Evolutionary conservation across 2,888 invertebrate species (phyloP).

Genomic region (Drosophila lacicola): DNA sequence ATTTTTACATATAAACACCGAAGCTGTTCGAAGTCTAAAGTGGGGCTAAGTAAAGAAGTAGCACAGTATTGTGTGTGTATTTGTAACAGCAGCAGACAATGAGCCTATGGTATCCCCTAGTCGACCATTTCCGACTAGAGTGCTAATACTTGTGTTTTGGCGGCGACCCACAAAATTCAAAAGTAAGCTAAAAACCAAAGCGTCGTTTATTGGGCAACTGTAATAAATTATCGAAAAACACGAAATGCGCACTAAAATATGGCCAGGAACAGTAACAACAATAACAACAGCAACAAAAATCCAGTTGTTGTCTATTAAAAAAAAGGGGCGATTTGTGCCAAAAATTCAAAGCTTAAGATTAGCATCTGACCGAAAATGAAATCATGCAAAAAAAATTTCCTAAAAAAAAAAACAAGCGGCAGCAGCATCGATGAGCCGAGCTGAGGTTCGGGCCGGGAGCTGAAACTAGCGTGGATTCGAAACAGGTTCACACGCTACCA

Average conservation of each 20-base stretch:
- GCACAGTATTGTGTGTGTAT: too few species aligned
- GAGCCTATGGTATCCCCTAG: too few species aligned
- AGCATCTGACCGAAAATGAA: constrained; percentile 64
- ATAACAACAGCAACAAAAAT: constrained; percentile 36
- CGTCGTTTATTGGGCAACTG: constrained; percentile 74
- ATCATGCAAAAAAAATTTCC: constrained; percentile 59
- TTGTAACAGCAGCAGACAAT: too few species aligned
- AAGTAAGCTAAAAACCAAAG: constrained; percentile 40
- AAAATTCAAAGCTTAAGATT: constrained; percentile 64
- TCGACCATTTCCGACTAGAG: too few species aligned
- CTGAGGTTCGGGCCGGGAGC: constrained; percentile 6
- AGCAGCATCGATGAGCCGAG: constrained; percentile 41
- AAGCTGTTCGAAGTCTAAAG: too few species aligned
- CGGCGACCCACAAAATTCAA: constrained; percentile 46
- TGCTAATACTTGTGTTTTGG: constrained; percentile 1
- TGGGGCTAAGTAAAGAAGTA: too few species aligned
- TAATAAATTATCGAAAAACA: constrained; percentile 78
- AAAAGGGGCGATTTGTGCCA: constrained; percentile 63
- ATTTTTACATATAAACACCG: too few species aligned
- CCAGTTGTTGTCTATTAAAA: constrained; percentile 65
- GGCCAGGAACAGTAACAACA: constrained; percentile 49
- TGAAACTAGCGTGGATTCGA: constrained; percentile 40
- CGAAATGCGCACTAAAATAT: constrained; percentile 73
- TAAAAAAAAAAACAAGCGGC: constrained; percentile 13
- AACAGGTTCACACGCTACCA: constrained; percentile 77